Percentiles rank a stretch among this genome's conserved stretches.
Evolutionary conservation across 2,888 invertebrate genomes (phyloP).

Genomic region (Mythimna loreyi): DNA sequence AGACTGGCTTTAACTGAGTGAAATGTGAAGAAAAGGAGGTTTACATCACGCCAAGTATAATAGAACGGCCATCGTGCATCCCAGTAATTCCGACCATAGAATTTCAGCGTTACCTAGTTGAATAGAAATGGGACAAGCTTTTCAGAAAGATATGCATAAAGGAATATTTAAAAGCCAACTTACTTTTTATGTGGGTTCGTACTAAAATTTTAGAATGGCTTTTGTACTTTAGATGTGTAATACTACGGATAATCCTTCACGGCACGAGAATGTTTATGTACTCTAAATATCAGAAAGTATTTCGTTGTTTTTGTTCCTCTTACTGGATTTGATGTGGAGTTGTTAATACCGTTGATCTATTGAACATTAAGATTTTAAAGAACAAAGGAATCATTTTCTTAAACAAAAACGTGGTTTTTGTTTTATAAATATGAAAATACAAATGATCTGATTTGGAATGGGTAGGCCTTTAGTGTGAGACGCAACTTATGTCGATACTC

Average conservation of each 20-base stretch:
- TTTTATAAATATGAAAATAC: no score
- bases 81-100: conserved; percentile 48
- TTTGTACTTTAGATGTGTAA: conserved; percentile 42
- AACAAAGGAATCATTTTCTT: no score
- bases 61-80: conserved; percentile 35
- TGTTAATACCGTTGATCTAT: neutral
- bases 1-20: conserved; percentile 6
- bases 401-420: no score
- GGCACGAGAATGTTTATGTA: neutral
- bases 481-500: no score
- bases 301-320: neutral
- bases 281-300: neutral
- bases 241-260: conserved; percentile 6
- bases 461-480: no score
- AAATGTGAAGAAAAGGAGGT: conserved; percentile 10
- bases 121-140: conserved; percentile 58
- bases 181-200: conserved; percentile 45
- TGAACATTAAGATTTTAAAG: no score
- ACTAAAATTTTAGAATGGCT: conserved; percentile 25
- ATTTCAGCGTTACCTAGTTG: conserved; percentile 49
- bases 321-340: neutral
- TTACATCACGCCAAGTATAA: conserved; percentile 36
- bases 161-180: conserved; percentile 53
- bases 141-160: conserved; percentile 45
- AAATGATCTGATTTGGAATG: no score